phyloP scores from a whole-genome alignment of 23 tunicate species.

The Halocynthia aurantium region DNA sequence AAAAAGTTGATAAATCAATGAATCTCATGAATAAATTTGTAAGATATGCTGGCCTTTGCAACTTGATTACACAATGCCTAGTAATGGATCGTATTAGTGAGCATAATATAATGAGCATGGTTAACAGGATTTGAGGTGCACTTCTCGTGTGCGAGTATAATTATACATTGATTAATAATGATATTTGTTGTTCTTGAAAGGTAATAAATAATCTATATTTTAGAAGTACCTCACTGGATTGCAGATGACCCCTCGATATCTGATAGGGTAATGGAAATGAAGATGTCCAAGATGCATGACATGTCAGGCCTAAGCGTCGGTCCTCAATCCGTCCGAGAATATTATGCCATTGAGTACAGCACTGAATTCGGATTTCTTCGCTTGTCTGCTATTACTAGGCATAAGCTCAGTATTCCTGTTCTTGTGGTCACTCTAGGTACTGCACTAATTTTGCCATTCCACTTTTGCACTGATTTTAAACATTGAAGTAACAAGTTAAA shows the following conservation, averaged over 20 bases:
- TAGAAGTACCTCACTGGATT: conserved; percentile 16
- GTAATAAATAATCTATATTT: not conserved
- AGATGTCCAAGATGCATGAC: conserved; percentile 12
- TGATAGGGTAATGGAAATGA: conserved; percentile 8
- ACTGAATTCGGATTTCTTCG: conserved; percentile 91
- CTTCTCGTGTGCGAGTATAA: too few relatives aligned
- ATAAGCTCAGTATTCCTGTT: conserved; percentile 62
- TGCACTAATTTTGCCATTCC: not conserved
- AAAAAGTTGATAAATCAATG: too few relatives aligned
- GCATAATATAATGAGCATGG: too few relatives aligned
- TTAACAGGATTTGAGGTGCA: too few relatives aligned
- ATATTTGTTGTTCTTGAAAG: too few relatives aligned
- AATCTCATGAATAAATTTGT: too few relatives aligned
- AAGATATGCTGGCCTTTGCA: too few relatives aligned
- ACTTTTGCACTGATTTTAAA: not conserved
- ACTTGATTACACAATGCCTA: too few relatives aligned
- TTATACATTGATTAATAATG: too few relatives aligned
- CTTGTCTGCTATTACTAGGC: conserved; percentile 65
- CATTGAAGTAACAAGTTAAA: not conserved
- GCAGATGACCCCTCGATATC: conserved; percentile 12
- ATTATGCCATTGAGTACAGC: conserved; percentile 83
- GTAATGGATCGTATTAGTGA: too few relatives aligned
- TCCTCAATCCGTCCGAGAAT: conserved; percentile 49
- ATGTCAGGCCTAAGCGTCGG: conserved; percentile 2
- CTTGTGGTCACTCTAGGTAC: conserved; percentile 68